Base-by-base conservation (phyloP, 2,888 invertebrate species). In the Pseudoips prasinana region DNA sequence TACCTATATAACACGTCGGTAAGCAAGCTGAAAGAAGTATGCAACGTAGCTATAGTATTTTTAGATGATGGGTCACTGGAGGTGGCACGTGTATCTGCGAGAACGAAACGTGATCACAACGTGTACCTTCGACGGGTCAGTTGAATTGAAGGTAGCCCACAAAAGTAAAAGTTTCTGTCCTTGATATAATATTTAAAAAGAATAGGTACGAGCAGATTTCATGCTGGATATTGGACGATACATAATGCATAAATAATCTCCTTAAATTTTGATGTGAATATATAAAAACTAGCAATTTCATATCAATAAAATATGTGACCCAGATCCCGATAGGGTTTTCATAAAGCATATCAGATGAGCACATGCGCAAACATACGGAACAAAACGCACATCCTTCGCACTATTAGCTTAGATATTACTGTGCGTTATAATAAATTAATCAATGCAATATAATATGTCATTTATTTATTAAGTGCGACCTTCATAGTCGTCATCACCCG, bases 401-500 rank as follows among this genome's bases (percentile, higher is more conserved):
- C 25, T 40, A 25, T 35, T 49, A 51, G 50, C 55, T 58, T 51
- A 58, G 44, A 62, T 54, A 62, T 54, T 44, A 50, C 33, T 53
- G 29, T 48, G 42, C 27, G 33, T 44, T 46, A 40, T 39, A 37
- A 32, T 52, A 25, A 40, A 39, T 24, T 43, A 57, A 60, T 59
- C 61, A 66, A 58, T 73, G 64, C 64, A 67, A 64, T 59, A 60
- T 58, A 58, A 62, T 65, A 51, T 60, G 57, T 67, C 60, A 56
- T 64, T 64, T 65, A 66, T 58, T 55, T 47, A 70, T 58, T 71
- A 65, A 66, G 58, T 53, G 51, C 53, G 79, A 69, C 86, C 86
- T 85, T 85, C 79, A 64, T 58, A 52, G 52, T 58, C 82, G 83
- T 81, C 85, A 82, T 80, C 70, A 84, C 82, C 76, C 80, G 86